These are phyloP conservation scores for Gasteruption jaculator DNA, from an alignment of 2,888 invertebrate species.

Conservation along the genomic window DNA sequence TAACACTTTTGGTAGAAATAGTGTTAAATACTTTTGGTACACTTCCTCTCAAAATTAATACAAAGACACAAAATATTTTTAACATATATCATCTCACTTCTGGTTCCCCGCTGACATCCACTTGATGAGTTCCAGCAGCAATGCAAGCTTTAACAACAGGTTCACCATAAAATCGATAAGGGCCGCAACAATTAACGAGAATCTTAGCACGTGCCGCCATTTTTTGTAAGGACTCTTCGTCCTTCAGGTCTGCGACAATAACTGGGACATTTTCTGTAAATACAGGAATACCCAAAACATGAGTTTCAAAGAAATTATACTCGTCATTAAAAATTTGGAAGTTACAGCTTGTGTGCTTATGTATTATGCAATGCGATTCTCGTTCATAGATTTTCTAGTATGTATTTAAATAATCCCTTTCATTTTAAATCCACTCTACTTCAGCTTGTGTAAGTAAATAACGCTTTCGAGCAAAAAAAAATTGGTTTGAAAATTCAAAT, in stretches of 20 bases:
- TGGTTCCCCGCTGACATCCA: constrained; percentile 93
- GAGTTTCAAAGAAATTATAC: background rate
- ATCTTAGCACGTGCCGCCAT: constrained; percentile 81
- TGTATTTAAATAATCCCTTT: no score
- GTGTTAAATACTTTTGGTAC: no score
- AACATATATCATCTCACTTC: no score
- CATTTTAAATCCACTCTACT: no score
- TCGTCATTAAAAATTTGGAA: constrained; percentile 2
- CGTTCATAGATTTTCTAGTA: no score
- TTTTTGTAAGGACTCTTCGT: constrained; percentile 66
- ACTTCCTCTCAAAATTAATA: constrained; percentile 11
- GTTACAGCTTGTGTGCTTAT: no score
- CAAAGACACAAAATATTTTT: constrained; percentile 8
- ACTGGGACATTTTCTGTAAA: constrained; percentile 61
- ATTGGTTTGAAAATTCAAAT: no score
- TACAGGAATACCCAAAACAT: background rate
- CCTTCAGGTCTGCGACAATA: constrained; percentile 73
- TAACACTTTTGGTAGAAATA: no score
- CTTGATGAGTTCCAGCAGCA: constrained; percentile 74
- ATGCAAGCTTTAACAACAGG: constrained; percentile 84
- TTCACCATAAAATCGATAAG: constrained; percentile 84
- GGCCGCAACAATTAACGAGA: constrained; percentile 90
- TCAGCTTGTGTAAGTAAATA: no score
- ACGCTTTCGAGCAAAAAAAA: no score
- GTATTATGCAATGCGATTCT: no score